A percentile compares a stretch with the other conserved stretches of the same genome.
Evolutionary conservation across 2,797 vertebrate species (phyloP).

Genomic region (Sciaenops ocellatus): DNA sequence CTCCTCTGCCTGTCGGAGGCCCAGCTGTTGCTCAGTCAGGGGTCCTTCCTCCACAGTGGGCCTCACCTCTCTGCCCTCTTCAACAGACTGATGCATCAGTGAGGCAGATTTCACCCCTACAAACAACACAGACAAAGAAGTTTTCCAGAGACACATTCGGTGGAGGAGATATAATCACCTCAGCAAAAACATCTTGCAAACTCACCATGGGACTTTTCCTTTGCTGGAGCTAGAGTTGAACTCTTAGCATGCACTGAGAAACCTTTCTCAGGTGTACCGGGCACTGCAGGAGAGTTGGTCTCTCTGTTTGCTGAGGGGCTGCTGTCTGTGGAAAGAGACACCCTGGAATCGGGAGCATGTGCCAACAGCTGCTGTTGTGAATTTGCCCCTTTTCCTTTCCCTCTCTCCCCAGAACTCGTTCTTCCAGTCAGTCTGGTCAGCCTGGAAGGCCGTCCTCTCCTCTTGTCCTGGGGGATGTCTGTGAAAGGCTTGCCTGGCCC

Average conservation of each 20-base stretch:
- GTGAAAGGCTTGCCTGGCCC: conserved; percentile 61
- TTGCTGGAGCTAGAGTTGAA: conserved; percentile 46
- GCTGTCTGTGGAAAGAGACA: conserved; percentile 54
- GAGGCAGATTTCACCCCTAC: conserved; percentile 66
- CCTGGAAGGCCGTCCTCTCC: conserved; percentile 79
- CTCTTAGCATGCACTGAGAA: conserved; percentile 35
- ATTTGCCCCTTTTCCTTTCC: conserved; percentile 63
- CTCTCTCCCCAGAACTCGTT: conserved; percentile 79
- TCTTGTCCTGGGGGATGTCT: conserved; percentile 81
- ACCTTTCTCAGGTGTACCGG: conserved; percentile 51
- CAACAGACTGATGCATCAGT: conserved; percentile 52
- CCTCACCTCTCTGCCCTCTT: conserved; percentile 55
- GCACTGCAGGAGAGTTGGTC: conserved; percentile 32
- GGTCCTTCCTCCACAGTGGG: conserved; percentile 81
- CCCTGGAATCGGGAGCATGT: conserved; percentile 55
- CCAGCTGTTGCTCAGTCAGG: conserved; percentile 94
- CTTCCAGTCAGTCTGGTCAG: conserved; percentile 79
- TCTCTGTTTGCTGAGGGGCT: conserved; percentile 54
- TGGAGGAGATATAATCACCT: not conserved
- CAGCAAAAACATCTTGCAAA: not conserved
- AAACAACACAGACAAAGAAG: conserved; percentile 19
- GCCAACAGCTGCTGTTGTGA: conserved; percentile 69
- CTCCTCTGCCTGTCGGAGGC: conserved; percentile 97
- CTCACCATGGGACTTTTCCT: conserved; percentile 75
- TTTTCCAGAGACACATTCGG: not conserved